Base-by-base conservation (phyloP, 2,113 vertebrate species). In the Murina feae region DNA sequence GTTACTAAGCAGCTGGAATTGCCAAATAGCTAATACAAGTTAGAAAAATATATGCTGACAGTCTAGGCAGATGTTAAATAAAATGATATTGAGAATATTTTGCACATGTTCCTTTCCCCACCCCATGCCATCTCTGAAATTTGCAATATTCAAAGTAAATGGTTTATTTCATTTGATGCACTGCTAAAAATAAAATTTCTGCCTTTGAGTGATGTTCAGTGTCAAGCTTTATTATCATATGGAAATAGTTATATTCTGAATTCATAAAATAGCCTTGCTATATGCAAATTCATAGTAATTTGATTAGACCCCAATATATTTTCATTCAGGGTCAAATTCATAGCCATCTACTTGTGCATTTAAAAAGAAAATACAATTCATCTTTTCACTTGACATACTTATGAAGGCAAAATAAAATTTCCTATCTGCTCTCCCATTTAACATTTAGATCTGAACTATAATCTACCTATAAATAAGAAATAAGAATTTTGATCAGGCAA, bases 381-480 rank as follows among this genome's bases (percentile, higher is more conserved):
- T 94, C 71, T 94, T 96, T 86, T 91, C 86, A 89, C 66, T 84
- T 79, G 71, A 35, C 65, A 93, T 39, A 58, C 74, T n/a, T 95
- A 37, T 69, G 71, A 96, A 94, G 49, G 13, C 91, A 94, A 95
- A 71, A 94, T 94, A 95, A 95, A 96, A 92, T 80, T 92, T 86
- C 37, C 66, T 97, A 95, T 87, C 94, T 95, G 79, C 32, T 90
- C 74, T 49, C 58, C 42, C 84, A 89, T 88, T 96, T 58, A 93
- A 96, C 89, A 96, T 97, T 94, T 97, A 95, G 85, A 94, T 90
- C 72, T 93, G 93, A 96, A 92, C 90, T 93, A 84, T 86, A 95
- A 96, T 96, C 90, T 96, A 65, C 65, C 90, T 95, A 95, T 97
- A 97, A 97, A 96, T 97, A 95, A 97, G 96, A 97, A 95, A 97